A percentile compares a stretch with the other conserved stretches of the same genome.
Evolutionary conservation across 2,888 invertebrate genomes (phyloP).

Genomic region (Drosophila yooni): DNA sequence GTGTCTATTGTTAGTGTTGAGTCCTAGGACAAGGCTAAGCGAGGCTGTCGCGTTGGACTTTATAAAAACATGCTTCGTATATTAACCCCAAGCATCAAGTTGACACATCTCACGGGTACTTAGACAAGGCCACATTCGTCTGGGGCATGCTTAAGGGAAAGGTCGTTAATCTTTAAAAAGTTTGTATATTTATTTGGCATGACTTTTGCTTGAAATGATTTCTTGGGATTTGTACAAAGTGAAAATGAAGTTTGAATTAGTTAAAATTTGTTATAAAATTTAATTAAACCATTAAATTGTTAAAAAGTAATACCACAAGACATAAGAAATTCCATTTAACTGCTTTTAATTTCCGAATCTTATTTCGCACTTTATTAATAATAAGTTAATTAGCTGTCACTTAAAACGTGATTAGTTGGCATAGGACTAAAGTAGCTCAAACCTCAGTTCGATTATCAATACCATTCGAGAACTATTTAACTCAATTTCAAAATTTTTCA

Average conservation of each 20-base stretch:
- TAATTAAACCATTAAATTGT: neutral
- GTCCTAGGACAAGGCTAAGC: slow-evolving; percentile 2
- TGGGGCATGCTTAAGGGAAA: slow-evolving; percentile 12
- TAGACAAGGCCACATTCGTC: slow-evolving; percentile 18
- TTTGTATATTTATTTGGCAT: slow-evolving; percentile 8
- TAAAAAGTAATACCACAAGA: neutral
- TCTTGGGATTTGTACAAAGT: neutral
- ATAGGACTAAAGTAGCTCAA: neutral
- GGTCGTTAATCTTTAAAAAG: slow-evolving; percentile 47
- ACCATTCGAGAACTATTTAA: neutral
- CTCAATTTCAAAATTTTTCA: neutral
- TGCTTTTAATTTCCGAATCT: neutral
- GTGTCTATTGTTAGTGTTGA: slow-evolving; percentile 16
- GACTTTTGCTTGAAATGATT: slow-evolving; percentile 21
- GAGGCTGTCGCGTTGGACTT: slow-evolving; percentile 31
- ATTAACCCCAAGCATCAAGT: slow-evolving; percentile 30
- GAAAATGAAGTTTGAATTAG: neutral
- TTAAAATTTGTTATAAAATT: neutral
- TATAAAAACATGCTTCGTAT: slow-evolving; percentile 35
- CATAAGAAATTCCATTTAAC: neutral
- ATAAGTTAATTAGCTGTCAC: neutral
- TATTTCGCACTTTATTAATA: neutral
- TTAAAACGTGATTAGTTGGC: neutral
- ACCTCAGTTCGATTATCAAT: neutral
- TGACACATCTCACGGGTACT: slow-evolving; percentile 30